Evolutionary conservation across 2,888 invertebrate species (phyloP), one percentile per base, ranked within the genome.

Genomic region (Meteorus cinctellus): DNA sequence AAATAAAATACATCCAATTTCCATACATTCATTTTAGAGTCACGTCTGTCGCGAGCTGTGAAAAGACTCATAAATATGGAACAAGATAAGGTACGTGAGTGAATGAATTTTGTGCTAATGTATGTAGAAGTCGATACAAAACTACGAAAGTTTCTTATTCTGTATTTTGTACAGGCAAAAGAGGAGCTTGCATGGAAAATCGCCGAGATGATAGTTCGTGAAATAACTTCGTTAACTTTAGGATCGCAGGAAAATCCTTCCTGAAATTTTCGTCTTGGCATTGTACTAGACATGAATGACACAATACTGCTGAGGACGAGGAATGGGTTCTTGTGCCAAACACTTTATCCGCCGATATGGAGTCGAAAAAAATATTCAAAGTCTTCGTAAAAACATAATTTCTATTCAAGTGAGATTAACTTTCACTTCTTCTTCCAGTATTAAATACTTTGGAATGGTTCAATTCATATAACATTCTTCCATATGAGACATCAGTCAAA

Each of bases 181-280:
- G 98, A 98, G 90, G 98, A 98, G 90, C 95, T 98, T 92, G 98
- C 98, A 5, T 96, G 98, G 95, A 96, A 97, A 91, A 96, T 98
- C 80, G 98, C 98, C 34, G 96, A 97, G 90, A 97, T 97, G 96
- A 98, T 98, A 86, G 95, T 98, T 62, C 96, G 96, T 90, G 98
- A 98, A 91, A 95, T 98, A 77, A 97, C 97, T 60, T 96, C 93
- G 89, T 92, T 97, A 86, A 97, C 97, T 41, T 92, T 96, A 91
- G 91, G 91, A 77, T 84, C 72, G 4, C 81, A 87, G 10, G 83
- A 86, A 79, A 82, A 84, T 81, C 81, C 87, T 74, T 86, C 88
- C 36, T 88, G 86, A 88, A 84, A 77, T 78, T 51, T 48, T 72
- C 72, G 62, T 66, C 5, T 77, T 72, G 31, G 19, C 34, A 55